Base-by-base conservation (phyloP, 1,140 invertebrate species). In the Anagrus nilaparvatae region DNA sequence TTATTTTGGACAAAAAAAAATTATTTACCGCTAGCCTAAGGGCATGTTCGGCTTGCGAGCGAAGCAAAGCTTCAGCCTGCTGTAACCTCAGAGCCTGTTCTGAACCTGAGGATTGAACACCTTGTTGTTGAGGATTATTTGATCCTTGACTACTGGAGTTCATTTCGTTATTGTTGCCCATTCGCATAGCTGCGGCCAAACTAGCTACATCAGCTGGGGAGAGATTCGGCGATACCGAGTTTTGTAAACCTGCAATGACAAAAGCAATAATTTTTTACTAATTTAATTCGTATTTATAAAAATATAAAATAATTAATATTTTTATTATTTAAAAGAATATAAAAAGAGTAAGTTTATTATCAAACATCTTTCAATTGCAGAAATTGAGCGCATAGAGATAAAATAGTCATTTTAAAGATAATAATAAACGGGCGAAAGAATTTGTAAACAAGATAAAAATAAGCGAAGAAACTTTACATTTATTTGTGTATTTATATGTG, bases 41-140 rank as follows among this genome's bases (percentile, higher is more conserved):
- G 1, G 86, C 81, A 14, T 80, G 84, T 56, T 88, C 85, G 1
- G 85, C 84, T 50, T 89, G 86, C 36, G 82, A 84, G 53, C 84
- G 74, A 12, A 89, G 63, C 9, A 90, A 67, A 0, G 83, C 85
- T 61, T 89, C 83, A 2, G 82, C 82, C 54, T 84, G 81, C 48
- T 75, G 72, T 69, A 88, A 82, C 42, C 84, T 70, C 6, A 88
- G 62, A 2, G 84, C 79, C 5, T 83, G 78, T 52, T 81, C 77
- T 4, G 70, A 68, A 30, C 69, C 67, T 14, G 72, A 67, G 40
- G 70, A 61, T 45, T 75, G 75, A 21, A 74, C 72, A 16, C 70
- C 71, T 31, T 74, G 72, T 24, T 74, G 74, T 41, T 71, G 65
- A 32, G 36, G 55, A 43, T 71, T 67, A 8, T 67, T 61, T 5